phyloP scores from a whole-genome alignment of 2,797 vertebrate species.

The Synanceia verrucosa region DNA sequence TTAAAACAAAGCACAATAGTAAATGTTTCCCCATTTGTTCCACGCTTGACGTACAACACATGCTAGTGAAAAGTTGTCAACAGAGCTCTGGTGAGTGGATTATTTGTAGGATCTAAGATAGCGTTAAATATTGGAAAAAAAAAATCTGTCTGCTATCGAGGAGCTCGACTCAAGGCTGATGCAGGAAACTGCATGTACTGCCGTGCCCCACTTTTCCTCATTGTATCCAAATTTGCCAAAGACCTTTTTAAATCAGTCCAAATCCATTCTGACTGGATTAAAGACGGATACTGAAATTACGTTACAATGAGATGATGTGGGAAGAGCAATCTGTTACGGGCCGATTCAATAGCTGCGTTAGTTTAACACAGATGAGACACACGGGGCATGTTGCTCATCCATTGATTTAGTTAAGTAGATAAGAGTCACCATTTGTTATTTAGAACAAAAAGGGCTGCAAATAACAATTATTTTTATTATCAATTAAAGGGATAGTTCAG shows the following conservation, averaged over 20 bases:
- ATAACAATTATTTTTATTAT: neutral
- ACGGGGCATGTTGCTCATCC: conserved; percentile 29
- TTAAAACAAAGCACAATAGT: conserved; percentile 8
- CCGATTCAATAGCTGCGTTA: conserved; percentile 34
- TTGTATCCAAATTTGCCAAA: conserved; percentile 61
- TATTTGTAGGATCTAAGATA: conserved; percentile 21
- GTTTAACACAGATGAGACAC: conserved; percentile 13
- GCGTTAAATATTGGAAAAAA: conserved; percentile 19
- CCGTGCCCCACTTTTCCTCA: conserved; percentile 64
- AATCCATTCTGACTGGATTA: conserved; percentile 57
- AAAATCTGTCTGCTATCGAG: conserved; percentile 29
- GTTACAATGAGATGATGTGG: conserved; percentile 25
- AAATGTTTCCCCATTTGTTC: conserved; percentile 23
- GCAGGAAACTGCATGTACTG: conserved; percentile 33
- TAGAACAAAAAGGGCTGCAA: neutral
- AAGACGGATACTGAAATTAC: conserved; percentile 27
- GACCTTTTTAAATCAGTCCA: conserved; percentile 54
- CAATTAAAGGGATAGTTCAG: no score
- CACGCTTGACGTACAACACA: conserved; percentile 1
- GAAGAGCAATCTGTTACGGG: conserved; percentile 22
- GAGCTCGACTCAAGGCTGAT: conserved; percentile 45
- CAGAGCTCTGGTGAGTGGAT: neutral
- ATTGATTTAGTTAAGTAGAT: conserved; percentile 33
- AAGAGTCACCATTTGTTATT: conserved; percentile 6
- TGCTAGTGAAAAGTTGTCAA: conserved; percentile 11